Conservation (phyloP, 2,888 invertebrate genomes). For the Drosophila setosimentum region DNA sequence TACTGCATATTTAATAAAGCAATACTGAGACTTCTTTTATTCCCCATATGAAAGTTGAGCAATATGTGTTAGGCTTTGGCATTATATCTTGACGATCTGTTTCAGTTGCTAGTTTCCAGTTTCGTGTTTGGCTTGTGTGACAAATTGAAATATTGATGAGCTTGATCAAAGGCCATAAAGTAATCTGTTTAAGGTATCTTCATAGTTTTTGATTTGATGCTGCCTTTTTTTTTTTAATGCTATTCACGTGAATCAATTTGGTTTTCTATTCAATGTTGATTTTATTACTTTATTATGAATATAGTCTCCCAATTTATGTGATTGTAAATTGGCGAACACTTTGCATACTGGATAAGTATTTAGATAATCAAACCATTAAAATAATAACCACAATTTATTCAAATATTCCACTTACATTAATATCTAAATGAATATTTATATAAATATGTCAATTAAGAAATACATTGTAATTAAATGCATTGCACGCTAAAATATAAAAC, state of each 20-base stretch:
- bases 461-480: constrained; percentile 38
- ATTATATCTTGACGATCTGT: background rate
- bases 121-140: constrained; percentile 8
- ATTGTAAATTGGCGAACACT: constrained; percentile 44
- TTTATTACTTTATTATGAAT: constrained; percentile 58
- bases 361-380: background rate
- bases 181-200: background rate
- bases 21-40: background rate
- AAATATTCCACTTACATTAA: background rate
- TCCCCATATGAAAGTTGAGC: background rate
- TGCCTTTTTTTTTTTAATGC: constrained; percentile 5
- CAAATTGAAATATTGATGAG: constrained; percentile 32
- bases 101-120: background rate
- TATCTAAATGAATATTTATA: constrained; percentile 2
- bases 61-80: background rate
- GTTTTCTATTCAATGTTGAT: constrained; percentile 33
- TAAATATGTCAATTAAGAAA: constrained; percentile 47
- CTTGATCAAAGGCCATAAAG: constrained; percentile 7
- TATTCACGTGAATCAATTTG: constrained; percentile 27
- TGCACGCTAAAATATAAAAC: constrained; percentile 23
- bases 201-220: background rate
- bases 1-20: background rate
- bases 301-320: constrained; percentile 45
- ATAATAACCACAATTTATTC: background rate
- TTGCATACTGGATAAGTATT: constrained; percentile 45